Base-by-base conservation (phyloP, 2,888 invertebrate genomes). In the Agrypnus murinus region DNA sequence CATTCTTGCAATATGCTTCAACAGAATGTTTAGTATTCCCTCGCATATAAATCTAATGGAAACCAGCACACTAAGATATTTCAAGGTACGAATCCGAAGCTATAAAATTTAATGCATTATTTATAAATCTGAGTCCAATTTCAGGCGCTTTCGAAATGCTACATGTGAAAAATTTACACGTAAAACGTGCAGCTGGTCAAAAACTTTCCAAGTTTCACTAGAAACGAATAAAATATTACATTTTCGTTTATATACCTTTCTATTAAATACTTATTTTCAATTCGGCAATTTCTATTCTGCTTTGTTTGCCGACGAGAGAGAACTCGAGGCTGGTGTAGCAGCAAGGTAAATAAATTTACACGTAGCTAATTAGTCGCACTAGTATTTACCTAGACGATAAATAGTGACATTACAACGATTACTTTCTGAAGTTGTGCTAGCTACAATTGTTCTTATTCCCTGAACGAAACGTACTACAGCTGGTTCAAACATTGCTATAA, bases 41-140 rank as follows among this genome's bases (percentile, higher is more conserved):
- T 48, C 46, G 36, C 59, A 59, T 66, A 57, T 66, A 66, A 59
- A 66, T 59, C 46, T 59, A 58, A 59, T 58, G 55, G 66, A 59
- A 66, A 59, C 58, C 58, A 66, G 34, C 31, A 50, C 58, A 59
- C 59, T 66, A 36, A 66, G 62, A 67, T 67, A 67, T 67, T 60
- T 62, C 62, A 67, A 62, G 57, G 50, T 67, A 62, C 53, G 62
- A 60, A 67, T 55, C 60, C 53, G 50, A 62, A 62, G 53, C 67
- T 62, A 60, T 67, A 62, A 62, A 67, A 62, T 60, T 62, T 67
- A 67, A 67, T 67, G 67, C 60, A 67, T 67, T 67, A 67, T 67
- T 60, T 67, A 67, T 67, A 62, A 67, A 67, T 53, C 62, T 62
- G 60, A 55, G 67, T 62, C 62, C 60, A 67, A 67, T 67, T 67